Percentiles rank a stretch among this genome's conserved stretches.
Evolutionary conservation across 2,113 vertebrate species (phyloP).

Genomic region (Oncorhynchus masou): DNA sequence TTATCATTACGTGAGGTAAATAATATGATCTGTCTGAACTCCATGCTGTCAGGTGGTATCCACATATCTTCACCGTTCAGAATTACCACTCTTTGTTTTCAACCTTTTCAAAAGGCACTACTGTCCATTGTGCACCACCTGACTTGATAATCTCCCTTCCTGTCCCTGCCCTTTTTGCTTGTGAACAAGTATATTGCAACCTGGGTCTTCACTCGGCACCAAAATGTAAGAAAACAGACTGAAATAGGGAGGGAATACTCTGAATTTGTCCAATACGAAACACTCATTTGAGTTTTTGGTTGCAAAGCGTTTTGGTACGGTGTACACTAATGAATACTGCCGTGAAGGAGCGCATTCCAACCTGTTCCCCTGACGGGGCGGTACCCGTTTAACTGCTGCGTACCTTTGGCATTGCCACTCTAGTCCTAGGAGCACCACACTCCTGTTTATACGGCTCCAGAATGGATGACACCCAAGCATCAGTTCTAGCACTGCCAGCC

Average conservation of each 20-base stretch:
- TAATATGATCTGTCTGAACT: background rate
- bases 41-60: background rate
- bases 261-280: too few relatives aligned
- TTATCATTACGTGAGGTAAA: background rate
- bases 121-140: background rate
- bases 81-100: background rate
- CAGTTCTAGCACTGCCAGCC: background rate
- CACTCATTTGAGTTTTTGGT: too few relatives aligned
- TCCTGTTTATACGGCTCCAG: conserved; percentile 4
- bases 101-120: background rate
- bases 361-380: background rate
- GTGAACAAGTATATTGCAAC: too few relatives aligned
- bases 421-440: background rate
- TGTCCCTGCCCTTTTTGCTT: too few relatives aligned
- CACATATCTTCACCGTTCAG: background rate
- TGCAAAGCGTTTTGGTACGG: too few relatives aligned
- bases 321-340: too few relatives aligned
- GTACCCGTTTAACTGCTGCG: background rate
- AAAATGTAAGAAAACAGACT: too few relatives aligned
- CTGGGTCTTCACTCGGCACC: too few relatives aligned
- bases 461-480: conserved; percentile 19
- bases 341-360: background rate
- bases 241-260: too few relatives aligned
- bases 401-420: conserved; percentile 21
- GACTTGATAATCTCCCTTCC: background rate